These are phyloP conservation scores for Euplagia quadripunctaria DNA, from an alignment of 2,888 invertebrate species.

Conservation along the genomic window DNA sequence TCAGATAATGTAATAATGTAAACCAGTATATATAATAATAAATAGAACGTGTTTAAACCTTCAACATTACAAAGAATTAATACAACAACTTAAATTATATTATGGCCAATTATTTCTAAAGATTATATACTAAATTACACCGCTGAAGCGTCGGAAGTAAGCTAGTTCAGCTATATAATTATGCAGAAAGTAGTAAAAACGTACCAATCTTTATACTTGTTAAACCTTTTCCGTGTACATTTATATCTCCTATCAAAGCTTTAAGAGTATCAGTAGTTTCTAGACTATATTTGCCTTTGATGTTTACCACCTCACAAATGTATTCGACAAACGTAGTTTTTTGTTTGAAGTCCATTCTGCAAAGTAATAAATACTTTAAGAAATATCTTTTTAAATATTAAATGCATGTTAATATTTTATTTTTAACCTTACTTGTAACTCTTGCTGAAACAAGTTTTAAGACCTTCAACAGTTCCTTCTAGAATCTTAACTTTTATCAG, in stretches of 20 bases:
- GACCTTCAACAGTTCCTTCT: slow-evolving; percentile 31
- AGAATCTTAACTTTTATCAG: slow-evolving; percentile 22
- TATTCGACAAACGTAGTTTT: neutral
- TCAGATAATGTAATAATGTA: no score
- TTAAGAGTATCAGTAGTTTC: slow-evolving; percentile 29
- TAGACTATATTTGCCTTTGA: slow-evolving; percentile 26
- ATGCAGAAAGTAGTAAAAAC: neutral
- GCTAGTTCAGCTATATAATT: neutral
- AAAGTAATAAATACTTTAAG: slow-evolving; percentile 2
- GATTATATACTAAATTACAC: no score
- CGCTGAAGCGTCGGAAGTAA: no score
- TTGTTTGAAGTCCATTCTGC: slow-evolving; percentile 17
- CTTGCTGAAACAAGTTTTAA: slow-evolving; percentile 23
- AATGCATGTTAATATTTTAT: neutral
- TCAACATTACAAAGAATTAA: no score
- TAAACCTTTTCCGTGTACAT: slow-evolving; percentile 39
- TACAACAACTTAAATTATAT: no score
- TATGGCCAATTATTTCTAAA: no score
- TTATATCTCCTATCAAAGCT: slow-evolving; percentile 29
- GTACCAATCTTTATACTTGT: slow-evolving; percentile 27
- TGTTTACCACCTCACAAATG: slow-evolving; percentile 19
- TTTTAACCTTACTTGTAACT: slow-evolving; percentile 13
- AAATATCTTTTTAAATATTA: no score
- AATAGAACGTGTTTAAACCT: no score
- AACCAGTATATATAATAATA: no score